Base-by-base conservation (phyloP, 1,140 invertebrate species). In the Diorhabda carinulata region DNA sequence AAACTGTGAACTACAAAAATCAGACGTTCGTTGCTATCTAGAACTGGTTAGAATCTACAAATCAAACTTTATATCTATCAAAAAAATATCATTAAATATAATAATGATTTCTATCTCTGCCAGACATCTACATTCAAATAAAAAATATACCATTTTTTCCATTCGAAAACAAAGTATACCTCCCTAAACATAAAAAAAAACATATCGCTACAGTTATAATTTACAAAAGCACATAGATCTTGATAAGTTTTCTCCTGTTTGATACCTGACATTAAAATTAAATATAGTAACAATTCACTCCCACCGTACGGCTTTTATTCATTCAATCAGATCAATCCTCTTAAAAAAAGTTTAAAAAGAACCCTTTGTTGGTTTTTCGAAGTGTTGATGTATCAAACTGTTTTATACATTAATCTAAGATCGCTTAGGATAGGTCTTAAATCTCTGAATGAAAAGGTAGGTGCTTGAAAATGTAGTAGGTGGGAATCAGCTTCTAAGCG, bases 221-320 rank as follows among this genome's bases (percentile, higher is more conserved):
- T 40, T 25, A 63, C 61, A 63, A 63, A 44, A 63, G 44, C 44
- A n/a, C 45, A 63, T 63, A 63, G 44, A 63, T 63, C 61, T 63
- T 10, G 61, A 63, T 63, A 63, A 63, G 5, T 41, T 10, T 63
- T 60, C 61, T 9, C 43, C 61, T 43, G 43, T 52, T 52, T 44
- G 10, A 63, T 61, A 61, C 10, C 61, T 63, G 61, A 63, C 61
- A 63, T 60, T 42, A 63, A 63, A 45, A 63, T 45, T 63, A 63
- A 63, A 63, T 63, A 63, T 43, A 52, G 61, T 40, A 63, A 63
- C 61, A 63, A 63, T 45, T 63, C 61, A 63, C 45, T 63, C 45
- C 61, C 45, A 63, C 43, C 8, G 45, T 6, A 44, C 61, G 47
- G 47, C 42, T 63, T 63, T 63, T 44, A 63, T 63, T 43, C 25